Base-by-base conservation (phyloP, 2,113 vertebrate species). In the Phylloscopus trochilus region DNA sequence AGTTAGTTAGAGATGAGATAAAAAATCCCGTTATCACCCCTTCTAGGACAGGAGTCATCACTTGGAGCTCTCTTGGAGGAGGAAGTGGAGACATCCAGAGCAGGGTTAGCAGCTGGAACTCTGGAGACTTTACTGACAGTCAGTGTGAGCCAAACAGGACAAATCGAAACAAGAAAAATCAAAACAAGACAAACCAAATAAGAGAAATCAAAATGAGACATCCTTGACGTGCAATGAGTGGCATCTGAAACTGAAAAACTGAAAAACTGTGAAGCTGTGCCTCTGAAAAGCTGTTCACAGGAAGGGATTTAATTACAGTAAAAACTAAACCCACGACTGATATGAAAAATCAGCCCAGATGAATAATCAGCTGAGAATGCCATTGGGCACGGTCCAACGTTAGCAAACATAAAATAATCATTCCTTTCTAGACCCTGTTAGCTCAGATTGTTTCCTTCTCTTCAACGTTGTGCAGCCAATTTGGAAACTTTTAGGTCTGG, bases 171-270 rank as follows among this genome's bases (percentile, higher is more conserved):
- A 41, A 14, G 41, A 14, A 13, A 41, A 41, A 21, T 43, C 31
- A 30, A 69, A 62, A 41, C 27, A 8, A 64, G n/a, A 39, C 4
- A 56, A 43, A 73, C 41, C 12, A 46, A 53, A 31, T 15, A 11
- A 72, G n/a, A 49, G 4, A 67, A 46, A 46, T 47, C 31, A 30
- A 69, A 62, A 41, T 33, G 7, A 64, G n/a, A 39, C 4, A 73
- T 51, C 15, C 13, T 20, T 47, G 55, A 21, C 3, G 13, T 73
- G 52, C 28, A 72, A 11, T 14, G 47, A 58, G 33, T 0, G 0
- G 9, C 10, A 35, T 24, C 53, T 41, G 39, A 43, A 80, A 60
- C 46, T n/a, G n/a, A n/a, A n/a, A n/a, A n/a, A n/a, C n/a, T n/a
- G n/a, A n/a, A n/a, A n/a, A n/a, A n/a, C n/a, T n/a, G n/a, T n/a